Percentiles rank a stretch among this genome's conserved stretches.
Conservation (phyloP, 2,113 vertebrate species). For the Mustela nigripes region DNA sequence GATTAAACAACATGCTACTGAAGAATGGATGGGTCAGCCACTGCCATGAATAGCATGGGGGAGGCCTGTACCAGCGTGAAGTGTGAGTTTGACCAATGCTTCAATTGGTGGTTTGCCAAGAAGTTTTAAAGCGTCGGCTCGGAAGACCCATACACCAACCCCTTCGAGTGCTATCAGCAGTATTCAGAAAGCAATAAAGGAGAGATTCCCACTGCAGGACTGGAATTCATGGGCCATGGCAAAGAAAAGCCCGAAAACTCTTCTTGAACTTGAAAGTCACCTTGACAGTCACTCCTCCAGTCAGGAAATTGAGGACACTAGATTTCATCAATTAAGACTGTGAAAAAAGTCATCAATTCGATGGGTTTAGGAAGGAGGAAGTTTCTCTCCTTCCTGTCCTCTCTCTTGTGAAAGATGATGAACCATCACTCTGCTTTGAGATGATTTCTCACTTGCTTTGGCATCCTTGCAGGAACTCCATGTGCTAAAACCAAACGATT, state of each 20-base stretch:
- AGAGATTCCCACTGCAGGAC: slow-evolving; percentile 35
- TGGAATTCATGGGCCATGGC: no score
- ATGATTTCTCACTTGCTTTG: slow-evolving; percentile 9
- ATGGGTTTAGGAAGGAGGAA: no score
- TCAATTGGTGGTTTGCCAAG: slow-evolving; percentile 99
- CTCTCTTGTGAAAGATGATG: no score
- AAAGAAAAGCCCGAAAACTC: no score
- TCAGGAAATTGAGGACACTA: no score
- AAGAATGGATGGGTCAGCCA: background rate
- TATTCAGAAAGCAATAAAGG: slow-evolving; percentile 87
- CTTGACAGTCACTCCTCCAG: no score
- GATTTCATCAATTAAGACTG: no score
- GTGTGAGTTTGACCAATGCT: slow-evolving; percentile 97
- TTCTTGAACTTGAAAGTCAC: no score
- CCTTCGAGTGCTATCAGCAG: slow-evolving; percentile 96
- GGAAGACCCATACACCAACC: slow-evolving; percentile 95
- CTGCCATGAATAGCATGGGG: slow-evolving; percentile 97
- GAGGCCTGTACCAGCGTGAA: slow-evolving; percentile 97
- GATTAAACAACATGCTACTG: background rate
- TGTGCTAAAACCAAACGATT: slow-evolving; percentile 42
- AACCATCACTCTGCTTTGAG: no score
- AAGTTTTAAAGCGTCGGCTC: slow-evolving; percentile 97
- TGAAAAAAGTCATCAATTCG: no score
- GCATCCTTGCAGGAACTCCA: slow-evolving; percentile 21
- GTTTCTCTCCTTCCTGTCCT: no score